Base-by-base conservation (phyloP, 2,888 invertebrate species). In the Xiphydria camelus region DNA sequence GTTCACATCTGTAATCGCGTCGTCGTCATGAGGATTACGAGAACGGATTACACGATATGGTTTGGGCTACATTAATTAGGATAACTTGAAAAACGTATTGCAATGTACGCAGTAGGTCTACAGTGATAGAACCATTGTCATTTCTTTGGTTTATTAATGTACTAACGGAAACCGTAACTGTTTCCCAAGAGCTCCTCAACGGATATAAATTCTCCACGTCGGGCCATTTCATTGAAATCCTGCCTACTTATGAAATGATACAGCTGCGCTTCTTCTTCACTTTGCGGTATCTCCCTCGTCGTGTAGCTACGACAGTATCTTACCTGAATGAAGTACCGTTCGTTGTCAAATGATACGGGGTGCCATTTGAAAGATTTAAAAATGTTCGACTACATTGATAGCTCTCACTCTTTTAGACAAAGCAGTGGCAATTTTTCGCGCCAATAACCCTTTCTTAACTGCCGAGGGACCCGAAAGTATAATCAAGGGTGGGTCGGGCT, bases 401-500 rank as follows among this genome's bases (percentile, higher is more conserved):
- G 37, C 22, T 21, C 18, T 45, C 53, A 71, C 70, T 39, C 54
- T 57, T 2, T 56, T 52, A 1, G 61, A 33, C 32, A 65, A 34
- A 35, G 49, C 56, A 20, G 59, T 50, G 29, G 62, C 68, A 29
- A 74, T 55, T 4, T 60, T 53, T 35, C 61, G 47, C 4, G 67
- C 66, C 32, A 77, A 38, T n/a, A 51, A 21, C 15, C 60, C 53
- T 54, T 77, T 76, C 40, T 60, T 64, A 1, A 71, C 63, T 2
- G 71, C 76, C 2, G 68, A 69, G 4, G 78, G 76, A 10, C 79
- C 78, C 12, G 76, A 75, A 9, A 79, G 57, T 21, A 77, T 60
- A 3, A 79, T 62, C 15, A 78, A 59, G 2, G 75, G 71, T n/a
- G 71, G 70, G 4, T 66, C 64, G 1, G 63, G 49, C 46, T 70